phyloP scores from a whole-genome alignment of 2,797 vertebrate genomes.

The Gallinago stenura region DNA sequence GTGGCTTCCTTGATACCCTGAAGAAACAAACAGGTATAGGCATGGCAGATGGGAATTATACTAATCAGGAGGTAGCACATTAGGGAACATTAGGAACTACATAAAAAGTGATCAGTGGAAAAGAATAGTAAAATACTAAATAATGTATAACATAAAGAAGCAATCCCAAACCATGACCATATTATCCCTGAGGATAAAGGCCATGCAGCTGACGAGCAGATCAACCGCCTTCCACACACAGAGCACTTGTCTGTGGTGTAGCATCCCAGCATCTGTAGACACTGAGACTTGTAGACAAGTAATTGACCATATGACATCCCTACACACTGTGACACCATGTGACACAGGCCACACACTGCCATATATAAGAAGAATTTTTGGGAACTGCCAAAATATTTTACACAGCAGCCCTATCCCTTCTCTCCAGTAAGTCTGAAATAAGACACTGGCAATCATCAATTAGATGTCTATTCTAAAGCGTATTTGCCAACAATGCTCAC shows the following conservation, averaged over 20 bases:
- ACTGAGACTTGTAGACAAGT: background rate
- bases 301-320: background rate
- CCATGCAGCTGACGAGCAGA: background rate
- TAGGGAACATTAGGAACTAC: background rate
- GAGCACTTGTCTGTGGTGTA: background rate
- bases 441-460: background rate
- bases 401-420: background rate
- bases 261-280: background rate
- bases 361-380: background rate
- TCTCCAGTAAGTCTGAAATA: background rate
- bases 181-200: background rate
- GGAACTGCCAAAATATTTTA: background rate
- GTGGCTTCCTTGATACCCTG: background rate
- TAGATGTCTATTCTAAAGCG: background rate
- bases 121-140: background rate
- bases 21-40: background rate
- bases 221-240: background rate
- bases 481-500: background rate
- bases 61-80: background rate
- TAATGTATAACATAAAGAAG: background rate
- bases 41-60: background rate
- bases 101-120: background rate
- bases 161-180: background rate
- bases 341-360: background rate
- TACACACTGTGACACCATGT: background rate